These are phyloP conservation scores for Triplophysa rosa DNA, from an alignment of 2,113 vertebrate species.

Conservation along the genomic window DNA sequence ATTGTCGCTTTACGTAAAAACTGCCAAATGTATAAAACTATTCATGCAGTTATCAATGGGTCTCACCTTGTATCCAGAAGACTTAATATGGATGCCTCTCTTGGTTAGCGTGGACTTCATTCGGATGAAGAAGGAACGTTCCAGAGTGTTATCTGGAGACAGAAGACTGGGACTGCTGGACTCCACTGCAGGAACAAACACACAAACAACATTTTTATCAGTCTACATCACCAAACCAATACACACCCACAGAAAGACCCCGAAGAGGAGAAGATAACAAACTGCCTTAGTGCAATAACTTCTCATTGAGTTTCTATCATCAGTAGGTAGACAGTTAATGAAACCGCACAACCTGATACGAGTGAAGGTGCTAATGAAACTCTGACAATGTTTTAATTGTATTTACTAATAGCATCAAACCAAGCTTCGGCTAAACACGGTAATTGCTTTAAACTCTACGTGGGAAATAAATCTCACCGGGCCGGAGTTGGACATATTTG, in stretches of 20 bases:
- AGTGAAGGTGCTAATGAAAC: conserved; percentile 54
- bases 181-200: conserved; percentile 79
- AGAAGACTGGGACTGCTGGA: conserved; percentile 91
- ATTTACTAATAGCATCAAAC: conserved; percentile 46
- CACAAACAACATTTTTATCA: conserved; percentile 53
- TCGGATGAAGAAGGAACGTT: conserved; percentile 96
- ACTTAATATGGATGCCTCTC: conserved; percentile 98
- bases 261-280: conserved; percentile 49
- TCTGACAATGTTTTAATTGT: conserved; percentile 59
- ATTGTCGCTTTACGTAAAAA: too few species aligned
- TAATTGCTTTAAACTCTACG: conserved; percentile 50
- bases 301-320: conserved; percentile 60
- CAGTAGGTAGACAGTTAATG: conserved; percentile 50
- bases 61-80: conserved; percentile 96
- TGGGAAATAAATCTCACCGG: conserved; percentile 41
- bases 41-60: not conserved
- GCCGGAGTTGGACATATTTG: not conserved
- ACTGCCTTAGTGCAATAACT: conserved; percentile 51
- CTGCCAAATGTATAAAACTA: too few species aligned
- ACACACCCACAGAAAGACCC: conserved; percentile 41
- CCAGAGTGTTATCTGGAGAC: conserved; percentile 87
- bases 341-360: conserved; percentile 54
- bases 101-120: conserved; percentile 99
- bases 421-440: conserved; percentile 34
- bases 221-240: conserved; percentile 48